Percentiles rank a stretch among this genome's conserved stretches.
These are phyloP conservation scores for Nibea albiflora DNA, from an alignment of 2,113 vertebrate genomes.

Conservation along the genomic window DNA sequence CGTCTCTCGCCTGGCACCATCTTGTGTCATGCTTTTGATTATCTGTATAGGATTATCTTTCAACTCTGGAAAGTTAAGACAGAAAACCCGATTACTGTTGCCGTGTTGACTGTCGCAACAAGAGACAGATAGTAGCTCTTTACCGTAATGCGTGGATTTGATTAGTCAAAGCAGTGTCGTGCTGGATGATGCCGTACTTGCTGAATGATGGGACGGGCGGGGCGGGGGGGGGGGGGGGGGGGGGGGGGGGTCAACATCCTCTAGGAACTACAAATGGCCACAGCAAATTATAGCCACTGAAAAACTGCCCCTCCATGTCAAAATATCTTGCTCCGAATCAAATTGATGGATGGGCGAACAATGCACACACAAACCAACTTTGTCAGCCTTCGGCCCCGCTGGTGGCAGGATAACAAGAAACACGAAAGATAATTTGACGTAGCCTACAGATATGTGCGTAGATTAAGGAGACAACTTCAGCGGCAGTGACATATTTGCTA, in stretches of 20 bases:
- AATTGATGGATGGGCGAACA: slow-evolving; percentile 3
- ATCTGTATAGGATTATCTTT: neutral
- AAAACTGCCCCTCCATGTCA: neutral
- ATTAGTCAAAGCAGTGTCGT: neutral
- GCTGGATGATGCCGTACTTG: neutral
- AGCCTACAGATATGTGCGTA: slow-evolving; percentile 15
- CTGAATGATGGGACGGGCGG: neutral
- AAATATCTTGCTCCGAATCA: neutral
- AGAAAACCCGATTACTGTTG: no score
- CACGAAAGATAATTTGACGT: neutral
- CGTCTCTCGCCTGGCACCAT: neutral
- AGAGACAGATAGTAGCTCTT: neutral
- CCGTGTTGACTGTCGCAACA: no score
- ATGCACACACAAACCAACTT: neutral
- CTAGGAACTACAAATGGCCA: neutral
- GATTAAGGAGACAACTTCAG: neutral
- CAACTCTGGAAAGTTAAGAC: neutral
- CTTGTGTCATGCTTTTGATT: neutral
- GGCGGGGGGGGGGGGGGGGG: neutral
- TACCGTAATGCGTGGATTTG: neutral
- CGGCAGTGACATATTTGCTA: neutral
- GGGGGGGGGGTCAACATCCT: slow-evolving; percentile 2
- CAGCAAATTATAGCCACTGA: neutral
- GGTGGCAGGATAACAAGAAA: slow-evolving; percentile 6
- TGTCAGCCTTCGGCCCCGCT: neutral